phyloP scores from a whole-genome alignment of 2,113 vertebrate species.

The Prunella himalayana region DNA sequence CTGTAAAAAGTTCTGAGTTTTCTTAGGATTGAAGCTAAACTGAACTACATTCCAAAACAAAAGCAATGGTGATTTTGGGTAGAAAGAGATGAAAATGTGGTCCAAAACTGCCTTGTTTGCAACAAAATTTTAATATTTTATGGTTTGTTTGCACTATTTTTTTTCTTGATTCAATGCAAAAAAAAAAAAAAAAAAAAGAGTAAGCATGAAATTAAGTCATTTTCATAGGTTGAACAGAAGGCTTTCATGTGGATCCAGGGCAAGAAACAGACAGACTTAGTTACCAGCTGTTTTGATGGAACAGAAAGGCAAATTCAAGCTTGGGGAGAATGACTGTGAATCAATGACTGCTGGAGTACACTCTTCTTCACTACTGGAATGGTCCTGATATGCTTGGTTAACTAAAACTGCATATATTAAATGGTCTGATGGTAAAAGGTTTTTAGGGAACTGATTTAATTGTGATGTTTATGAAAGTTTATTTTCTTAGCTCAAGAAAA shows the following conservation, averaged over 20 bases:
- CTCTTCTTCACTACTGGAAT: background rate
- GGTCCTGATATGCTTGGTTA: background rate
- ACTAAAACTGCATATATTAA: background rate
- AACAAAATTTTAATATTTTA: background rate
- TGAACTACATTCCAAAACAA: background rate
- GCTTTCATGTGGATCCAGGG: background rate
- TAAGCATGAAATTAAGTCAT: background rate
- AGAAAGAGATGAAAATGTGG: background rate
- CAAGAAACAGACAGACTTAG: background rate
- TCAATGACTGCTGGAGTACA: background rate
- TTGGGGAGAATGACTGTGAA: background rate
- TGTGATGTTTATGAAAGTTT: background rate
- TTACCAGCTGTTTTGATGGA: background rate
- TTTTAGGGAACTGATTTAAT: background rate
- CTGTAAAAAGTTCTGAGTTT: background rate
- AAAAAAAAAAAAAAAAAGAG: background rate
- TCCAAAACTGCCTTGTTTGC: background rate
- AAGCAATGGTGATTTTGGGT: background rate
- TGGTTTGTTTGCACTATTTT: background rate
- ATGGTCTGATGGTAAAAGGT: background rate
- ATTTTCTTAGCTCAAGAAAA: background rate
- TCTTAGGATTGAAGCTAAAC: background rate
- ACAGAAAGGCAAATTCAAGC: background rate
- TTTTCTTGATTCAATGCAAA: background rate
- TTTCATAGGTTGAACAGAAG: background rate